Percentiles rank a stretch among this genome's conserved stretches.
phyloP scores from a whole-genome alignment of 2,797 vertebrate genomes.

The Eleutherodactylus coqui region DNA sequence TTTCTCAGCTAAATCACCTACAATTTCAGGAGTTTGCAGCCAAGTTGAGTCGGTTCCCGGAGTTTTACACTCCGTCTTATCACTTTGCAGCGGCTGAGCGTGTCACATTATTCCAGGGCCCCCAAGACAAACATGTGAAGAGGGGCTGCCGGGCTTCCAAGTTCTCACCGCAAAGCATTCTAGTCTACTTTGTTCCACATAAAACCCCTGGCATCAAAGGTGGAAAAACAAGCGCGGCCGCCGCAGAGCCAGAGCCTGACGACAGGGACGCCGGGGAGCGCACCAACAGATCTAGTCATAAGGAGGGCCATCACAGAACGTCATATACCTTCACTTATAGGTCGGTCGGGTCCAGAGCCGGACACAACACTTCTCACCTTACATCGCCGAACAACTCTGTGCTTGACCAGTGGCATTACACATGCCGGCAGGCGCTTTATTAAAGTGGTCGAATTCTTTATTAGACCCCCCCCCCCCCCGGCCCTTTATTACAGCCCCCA shows the following conservation, averaged over 20 bases:
- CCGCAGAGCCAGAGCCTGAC: slow-evolving; percentile 54
- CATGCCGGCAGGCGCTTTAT: too few relatives aligned
- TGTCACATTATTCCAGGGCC: slow-evolving; percentile 28
- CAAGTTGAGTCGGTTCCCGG: slow-evolving; percentile 1
- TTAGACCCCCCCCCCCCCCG: too few relatives aligned
- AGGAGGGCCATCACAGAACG: too few relatives aligned
- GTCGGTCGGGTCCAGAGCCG: too few relatives aligned
- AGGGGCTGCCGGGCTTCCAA: slow-evolving; percentile 35
- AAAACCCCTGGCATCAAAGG: slow-evolving; percentile 55
- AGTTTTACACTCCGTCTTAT: slow-evolving; percentile 45
- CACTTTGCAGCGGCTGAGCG: slow-evolving; percentile 23
- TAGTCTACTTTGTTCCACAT: slow-evolving; percentile 59
- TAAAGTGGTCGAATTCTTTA: too few relatives aligned
- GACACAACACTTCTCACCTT: too few relatives aligned
- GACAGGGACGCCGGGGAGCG: too few relatives aligned
- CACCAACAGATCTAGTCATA: too few relatives aligned
- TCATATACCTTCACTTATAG: too few relatives aligned
- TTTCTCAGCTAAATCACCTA: slow-evolving; percentile 12
- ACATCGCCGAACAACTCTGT: too few relatives aligned
- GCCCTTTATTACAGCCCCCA: too few relatives aligned
- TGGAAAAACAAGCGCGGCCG: slow-evolving; percentile 45
- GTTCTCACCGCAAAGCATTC: slow-evolving; percentile 54
- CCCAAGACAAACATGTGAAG: slow-evolving; percentile 55
- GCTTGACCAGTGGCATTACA: too few relatives aligned
- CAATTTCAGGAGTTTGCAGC: not conserved